A percentile compares a stretch with the other conserved stretches of the same genome.
phyloP scores from a whole-genome alignment of 2,797 vertebrate species.

The Malurus splendens region DNA sequence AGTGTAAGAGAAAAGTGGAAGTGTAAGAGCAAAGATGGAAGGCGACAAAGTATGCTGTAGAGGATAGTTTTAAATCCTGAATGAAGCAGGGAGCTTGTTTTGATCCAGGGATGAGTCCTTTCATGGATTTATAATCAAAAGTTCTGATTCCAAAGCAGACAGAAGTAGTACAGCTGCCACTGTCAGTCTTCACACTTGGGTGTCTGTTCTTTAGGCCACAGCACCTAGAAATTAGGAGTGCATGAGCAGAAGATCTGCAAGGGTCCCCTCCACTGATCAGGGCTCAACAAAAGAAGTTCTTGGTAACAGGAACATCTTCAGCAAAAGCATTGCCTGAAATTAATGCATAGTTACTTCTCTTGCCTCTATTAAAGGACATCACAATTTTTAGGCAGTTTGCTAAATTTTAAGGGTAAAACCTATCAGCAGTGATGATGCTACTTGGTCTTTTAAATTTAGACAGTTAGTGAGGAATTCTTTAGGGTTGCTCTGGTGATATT shows the following conservation, averaged over 20 bases:
- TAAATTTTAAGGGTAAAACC: neutral
- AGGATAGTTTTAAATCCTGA: neutral
- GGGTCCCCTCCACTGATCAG: fast-evolving
- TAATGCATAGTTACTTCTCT: neutral
- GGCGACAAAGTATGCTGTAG: neutral
- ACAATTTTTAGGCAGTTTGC: neutral
- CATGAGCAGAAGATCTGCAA: neutral
- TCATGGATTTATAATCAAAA: neutral
- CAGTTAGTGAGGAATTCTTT: neutral
- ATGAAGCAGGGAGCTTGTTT: neutral
- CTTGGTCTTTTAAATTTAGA: neutral
- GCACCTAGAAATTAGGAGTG: neutral
- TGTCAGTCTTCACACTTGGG: neutral
- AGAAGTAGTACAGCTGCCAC: neutral
- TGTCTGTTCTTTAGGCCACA: neutral
- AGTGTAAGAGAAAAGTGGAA: neutral
- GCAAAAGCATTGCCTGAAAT: neutral
- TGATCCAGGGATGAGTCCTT: neutral
- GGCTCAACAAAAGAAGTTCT: neutral
- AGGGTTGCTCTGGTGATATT: neutral
- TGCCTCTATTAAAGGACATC: neutral
- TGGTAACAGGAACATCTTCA: neutral
- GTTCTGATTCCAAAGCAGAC: neutral
- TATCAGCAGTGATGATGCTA: neutral
- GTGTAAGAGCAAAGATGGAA: neutral